Evolutionary conservation across 2,888 invertebrate species (phyloP).

Genomic region (Argynnis bischoffii): DNA sequence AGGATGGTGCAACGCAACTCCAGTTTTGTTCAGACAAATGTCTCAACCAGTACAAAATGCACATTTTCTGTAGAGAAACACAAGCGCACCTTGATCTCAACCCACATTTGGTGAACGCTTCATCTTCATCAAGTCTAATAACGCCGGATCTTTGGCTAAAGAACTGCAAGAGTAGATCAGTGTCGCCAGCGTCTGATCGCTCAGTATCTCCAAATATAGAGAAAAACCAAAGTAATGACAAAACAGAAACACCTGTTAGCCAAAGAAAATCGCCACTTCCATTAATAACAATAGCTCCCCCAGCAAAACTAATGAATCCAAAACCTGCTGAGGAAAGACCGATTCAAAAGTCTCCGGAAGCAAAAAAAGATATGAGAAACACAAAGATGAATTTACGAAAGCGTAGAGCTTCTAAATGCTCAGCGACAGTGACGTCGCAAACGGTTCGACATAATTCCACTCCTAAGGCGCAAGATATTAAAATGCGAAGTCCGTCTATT

Average conservation of each 20-base stretch:
- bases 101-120: constrained; percentile 85
- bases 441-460: constrained; percentile 62
- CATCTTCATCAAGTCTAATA: constrained; percentile 84
- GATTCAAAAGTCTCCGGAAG: constrained; percentile 69
- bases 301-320: constrained; percentile 84
- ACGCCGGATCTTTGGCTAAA: constrained; percentile 96
- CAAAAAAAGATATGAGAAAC: constrained; percentile 65
- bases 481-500: constrained; percentile 69
- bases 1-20: constrained; percentile 94
- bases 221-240: constrained; percentile 55
- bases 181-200: constrained; percentile 81
- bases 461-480: constrained; percentile 74
- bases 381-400: constrained; percentile 76
- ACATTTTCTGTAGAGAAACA: constrained; percentile 96
- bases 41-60: constrained; percentile 98
- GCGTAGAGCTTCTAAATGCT: constrained; percentile 70
- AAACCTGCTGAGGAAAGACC: constrained; percentile 65
- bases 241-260: constrained; percentile 53
- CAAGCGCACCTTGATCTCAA: constrained; percentile 94
- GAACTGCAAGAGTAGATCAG: constrained; percentile 87
- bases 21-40: constrained; percentile 97
- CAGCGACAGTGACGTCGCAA: constrained; percentile 73
- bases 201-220: constrained; percentile 80
- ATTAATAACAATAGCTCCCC: constrained; percentile 85
- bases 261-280: constrained; percentile 81